Conservation (phyloP, 2,888 invertebrate genomes). For the Melolontha melolontha region DNA sequence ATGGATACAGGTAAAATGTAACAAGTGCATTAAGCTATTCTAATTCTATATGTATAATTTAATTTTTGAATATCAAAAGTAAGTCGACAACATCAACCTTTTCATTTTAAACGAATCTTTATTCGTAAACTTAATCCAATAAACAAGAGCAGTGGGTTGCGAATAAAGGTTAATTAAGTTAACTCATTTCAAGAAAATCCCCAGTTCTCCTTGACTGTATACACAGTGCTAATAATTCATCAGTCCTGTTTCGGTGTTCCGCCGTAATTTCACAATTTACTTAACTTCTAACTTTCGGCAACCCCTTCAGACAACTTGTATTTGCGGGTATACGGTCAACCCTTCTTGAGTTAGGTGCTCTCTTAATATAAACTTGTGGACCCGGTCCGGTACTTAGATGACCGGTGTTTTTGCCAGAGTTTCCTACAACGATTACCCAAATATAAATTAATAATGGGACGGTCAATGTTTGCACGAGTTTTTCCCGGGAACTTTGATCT, state of each 20-base stretch:
- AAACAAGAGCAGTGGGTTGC: conserved; percentile 19
- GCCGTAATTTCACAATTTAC: conserved; percentile 37
- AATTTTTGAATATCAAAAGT: no score
- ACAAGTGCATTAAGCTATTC: no score
- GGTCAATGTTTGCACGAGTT: conserved; percentile 31
- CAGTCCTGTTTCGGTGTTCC: conserved; percentile 33
- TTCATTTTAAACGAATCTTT: conserved; percentile 32
- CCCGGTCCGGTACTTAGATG: conserved; percentile 14
- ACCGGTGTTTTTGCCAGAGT: conserved; percentile 23
- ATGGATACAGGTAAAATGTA: no score
- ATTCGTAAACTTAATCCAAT: conserved; percentile 34
- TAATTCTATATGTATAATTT: no score
- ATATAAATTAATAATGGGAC: conserved; percentile 36
- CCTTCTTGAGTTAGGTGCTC: conserved; percentile 37
- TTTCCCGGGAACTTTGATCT: conserved; percentile 22
- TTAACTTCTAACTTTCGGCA: conserved; percentile 33
- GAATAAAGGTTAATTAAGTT: conserved; percentile 40
- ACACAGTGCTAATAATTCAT: conserved; percentile 35
- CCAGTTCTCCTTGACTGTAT: conserved; percentile 5
- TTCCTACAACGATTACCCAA: conserved; percentile 23
- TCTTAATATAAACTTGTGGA: conserved; percentile 35
- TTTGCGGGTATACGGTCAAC: conserved; percentile 35
- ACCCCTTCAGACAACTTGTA: conserved; percentile 35
- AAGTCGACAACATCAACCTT: conserved; percentile 4
- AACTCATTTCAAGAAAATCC: conserved; percentile 38